Evolutionary conservation across 1,140 invertebrate species (phyloP).

Genomic region (Diuraphis noxia): DNA sequence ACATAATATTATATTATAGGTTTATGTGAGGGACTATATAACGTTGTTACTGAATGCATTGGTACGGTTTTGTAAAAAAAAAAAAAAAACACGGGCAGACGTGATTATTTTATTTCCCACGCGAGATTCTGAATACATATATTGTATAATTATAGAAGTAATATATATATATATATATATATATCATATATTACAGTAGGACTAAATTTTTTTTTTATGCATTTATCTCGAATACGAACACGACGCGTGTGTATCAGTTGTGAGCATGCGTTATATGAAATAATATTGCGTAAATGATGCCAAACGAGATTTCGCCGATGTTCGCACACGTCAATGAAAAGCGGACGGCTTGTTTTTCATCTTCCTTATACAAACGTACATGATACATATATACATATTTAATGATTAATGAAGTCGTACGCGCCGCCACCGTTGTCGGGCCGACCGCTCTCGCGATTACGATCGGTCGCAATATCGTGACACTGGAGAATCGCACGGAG

Average conservation of each 20-base stretch:
- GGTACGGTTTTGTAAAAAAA: neutral
- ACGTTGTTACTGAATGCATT: neutral
- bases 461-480: slow-evolving; percentile 25
- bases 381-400: too few species aligned
- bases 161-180: too few species aligned
- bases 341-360: neutral
- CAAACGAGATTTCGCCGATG: neutral
- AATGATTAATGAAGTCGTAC: slow-evolving; percentile 37
- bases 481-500: neutral
- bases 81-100: neutral
- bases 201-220: neutral
- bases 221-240: neutral
- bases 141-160: neutral
- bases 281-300: neutral
- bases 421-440: neutral
- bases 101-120: slow-evolving; percentile 33
- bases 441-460: neutral
- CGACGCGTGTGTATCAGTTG: neutral
- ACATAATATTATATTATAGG: neutral
- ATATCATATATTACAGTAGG: neutral
- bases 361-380: neutral
- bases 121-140: neutral
- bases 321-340: slow-evolving; percentile 18
- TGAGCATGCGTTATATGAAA: neutral
- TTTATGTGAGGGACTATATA: neutral